Evolutionary conservation across 2,797 vertebrate genomes (phyloP).

Genomic region (Vireo griseus): DNA sequence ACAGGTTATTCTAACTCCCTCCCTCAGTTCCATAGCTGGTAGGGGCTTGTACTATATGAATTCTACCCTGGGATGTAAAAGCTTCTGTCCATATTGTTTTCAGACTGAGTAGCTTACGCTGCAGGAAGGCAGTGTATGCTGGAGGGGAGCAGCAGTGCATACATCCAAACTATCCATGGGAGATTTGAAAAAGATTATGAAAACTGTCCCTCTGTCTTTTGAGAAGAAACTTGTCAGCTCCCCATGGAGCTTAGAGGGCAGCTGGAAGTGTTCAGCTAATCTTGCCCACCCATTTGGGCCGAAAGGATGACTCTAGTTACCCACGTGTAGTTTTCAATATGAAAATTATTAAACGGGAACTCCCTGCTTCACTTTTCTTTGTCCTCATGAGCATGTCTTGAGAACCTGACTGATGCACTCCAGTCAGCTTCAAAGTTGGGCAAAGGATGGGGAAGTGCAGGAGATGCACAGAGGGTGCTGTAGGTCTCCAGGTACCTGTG

Average conservation of each 20-base stretch:
- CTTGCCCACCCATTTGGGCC: background rate
- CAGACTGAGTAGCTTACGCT: background rate
- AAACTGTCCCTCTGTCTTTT: background rate
- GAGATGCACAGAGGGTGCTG: background rate
- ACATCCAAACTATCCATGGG: background rate
- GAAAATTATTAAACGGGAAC: background rate
- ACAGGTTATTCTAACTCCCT: background rate
- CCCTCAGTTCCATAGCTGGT: background rate
- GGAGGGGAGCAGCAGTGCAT: background rate
- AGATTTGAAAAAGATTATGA: background rate
- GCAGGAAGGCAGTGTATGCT: background rate
- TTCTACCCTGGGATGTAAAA: background rate
- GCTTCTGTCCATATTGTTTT: background rate
- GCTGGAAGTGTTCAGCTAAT: background rate
- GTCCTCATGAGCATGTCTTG: background rate
- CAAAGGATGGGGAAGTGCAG: background rate
- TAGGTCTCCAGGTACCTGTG: background rate
- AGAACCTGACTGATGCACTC: background rate
- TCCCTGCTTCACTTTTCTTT: background rate
- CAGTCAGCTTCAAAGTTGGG: background rate
- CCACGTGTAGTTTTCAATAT: background rate
- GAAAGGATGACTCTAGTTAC: background rate
- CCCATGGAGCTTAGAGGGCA: background rate
- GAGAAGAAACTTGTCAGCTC: background rate
- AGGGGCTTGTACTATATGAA: background rate